A percentile compares a stretch with the other conserved stretches of the same genome.
Evolutionary conservation across 2,113 vertebrate species (phyloP).

Genomic region (Hyaena hyaena): DNA sequence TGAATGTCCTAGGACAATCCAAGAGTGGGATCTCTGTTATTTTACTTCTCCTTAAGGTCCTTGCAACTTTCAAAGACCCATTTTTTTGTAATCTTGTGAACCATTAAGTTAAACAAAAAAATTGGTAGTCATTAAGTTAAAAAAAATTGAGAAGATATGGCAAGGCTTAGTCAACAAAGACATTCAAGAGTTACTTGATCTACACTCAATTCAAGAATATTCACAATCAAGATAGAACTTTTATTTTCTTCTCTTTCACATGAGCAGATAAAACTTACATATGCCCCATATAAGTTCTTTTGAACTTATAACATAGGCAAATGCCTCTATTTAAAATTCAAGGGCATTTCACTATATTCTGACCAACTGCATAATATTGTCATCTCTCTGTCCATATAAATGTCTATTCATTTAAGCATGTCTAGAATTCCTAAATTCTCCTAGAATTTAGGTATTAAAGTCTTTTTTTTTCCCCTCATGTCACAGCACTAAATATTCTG

Average conservation of each 20-base stretch:
- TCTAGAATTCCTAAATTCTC: background rate
- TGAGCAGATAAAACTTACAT: background rate
- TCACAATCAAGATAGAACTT: background rate
- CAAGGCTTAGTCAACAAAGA: background rate
- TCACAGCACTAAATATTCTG: background rate
- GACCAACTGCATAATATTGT: background rate
- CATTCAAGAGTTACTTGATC: background rate
- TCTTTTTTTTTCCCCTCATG: background rate
- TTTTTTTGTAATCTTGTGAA: background rate
- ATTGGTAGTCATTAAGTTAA: background rate
- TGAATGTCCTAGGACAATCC: background rate
- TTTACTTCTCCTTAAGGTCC: background rate
- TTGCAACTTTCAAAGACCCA: background rate
- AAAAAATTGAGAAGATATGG: background rate
- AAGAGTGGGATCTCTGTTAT: background rate
- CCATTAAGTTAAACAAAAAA: background rate
- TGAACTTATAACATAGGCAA: background rate
- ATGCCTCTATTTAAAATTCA: background rate
- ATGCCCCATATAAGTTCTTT: background rate
- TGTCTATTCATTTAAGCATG: background rate
- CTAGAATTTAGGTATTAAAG: background rate
- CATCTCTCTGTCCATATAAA: background rate
- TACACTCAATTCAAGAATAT: slow-evolving; percentile 22
- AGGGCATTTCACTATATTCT: background rate
- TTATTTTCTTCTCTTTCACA: background rate